Conservation (phyloP, 2,113 vertebrate species). For the Pygathrix nemaeus region DNA sequence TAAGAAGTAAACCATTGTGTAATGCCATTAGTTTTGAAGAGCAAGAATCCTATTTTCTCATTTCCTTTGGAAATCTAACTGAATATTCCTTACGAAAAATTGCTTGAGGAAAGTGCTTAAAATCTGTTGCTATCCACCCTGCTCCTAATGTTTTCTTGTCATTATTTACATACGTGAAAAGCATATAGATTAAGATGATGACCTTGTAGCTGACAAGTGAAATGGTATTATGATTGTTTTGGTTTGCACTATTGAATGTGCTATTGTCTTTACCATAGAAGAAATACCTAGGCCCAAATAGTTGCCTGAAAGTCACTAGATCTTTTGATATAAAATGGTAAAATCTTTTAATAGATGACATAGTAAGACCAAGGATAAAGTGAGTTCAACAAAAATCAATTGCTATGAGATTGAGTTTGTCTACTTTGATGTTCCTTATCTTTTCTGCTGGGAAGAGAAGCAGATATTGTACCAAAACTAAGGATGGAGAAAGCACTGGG, state of each 20-base stretch:
- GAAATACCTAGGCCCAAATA: conserved; percentile 10
- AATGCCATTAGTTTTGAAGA: conserved; percentile 21
- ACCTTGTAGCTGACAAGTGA: not conserved
- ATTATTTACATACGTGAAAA: not conserved
- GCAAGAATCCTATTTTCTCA: conserved; percentile 3
- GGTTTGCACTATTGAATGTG: conserved; percentile 31
- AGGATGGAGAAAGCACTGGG: not conserved
- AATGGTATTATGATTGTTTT: conserved; percentile 49
- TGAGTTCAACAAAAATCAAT: conserved; percentile 43
- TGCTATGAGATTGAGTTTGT: not conserved
- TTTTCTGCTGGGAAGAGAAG: not conserved
- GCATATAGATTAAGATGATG: not conserved
- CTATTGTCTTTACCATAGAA: conserved; percentile 42
- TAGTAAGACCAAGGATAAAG: conserved; percentile 1
- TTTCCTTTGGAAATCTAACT: conserved; percentile 42
- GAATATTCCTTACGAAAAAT: conserved; percentile 3
- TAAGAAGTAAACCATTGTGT: not conserved
- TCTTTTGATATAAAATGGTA: conserved; percentile 40
- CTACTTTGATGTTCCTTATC: not conserved
- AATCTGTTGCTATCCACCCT: not conserved
- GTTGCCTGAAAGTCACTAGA: not conserved
- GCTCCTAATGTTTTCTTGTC: conserved; percentile 28
- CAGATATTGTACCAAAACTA: not conserved
- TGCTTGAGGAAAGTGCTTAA: not conserved
- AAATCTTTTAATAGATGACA: conserved; percentile 34